Percentiles rank a stretch among this genome's conserved stretches.
Evolutionary conservation across 2,888 invertebrate species (phyloP).

Genomic region (Brachylomia viminalis): DNA sequence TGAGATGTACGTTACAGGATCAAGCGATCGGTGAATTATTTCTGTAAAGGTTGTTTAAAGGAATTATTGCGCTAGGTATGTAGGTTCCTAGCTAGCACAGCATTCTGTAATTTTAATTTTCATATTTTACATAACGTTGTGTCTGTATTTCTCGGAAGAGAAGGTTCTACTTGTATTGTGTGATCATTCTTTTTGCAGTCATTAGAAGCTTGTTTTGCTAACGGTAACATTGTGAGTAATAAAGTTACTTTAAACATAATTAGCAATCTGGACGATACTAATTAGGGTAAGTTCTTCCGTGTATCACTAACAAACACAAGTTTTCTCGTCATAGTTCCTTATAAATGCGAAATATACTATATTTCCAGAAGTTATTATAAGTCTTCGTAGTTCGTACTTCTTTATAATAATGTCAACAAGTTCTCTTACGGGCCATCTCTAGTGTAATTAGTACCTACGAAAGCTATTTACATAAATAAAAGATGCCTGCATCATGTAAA

Average conservation of each 20-base stretch:
- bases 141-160: too few relatives aligned
- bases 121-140: neutral
- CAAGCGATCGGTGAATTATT: conserved; percentile 23
- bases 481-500: conserved; percentile 43
- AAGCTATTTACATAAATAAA: conserved; percentile 40
- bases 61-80: neutral
- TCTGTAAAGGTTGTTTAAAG: too few relatives aligned
- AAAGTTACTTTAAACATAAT: neutral
- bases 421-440: neutral
- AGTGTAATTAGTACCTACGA: conserved; percentile 14
- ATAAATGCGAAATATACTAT: neutral
- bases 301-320: conserved; percentile 26
- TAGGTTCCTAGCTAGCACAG: neutral
- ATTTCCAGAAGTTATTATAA: neutral
- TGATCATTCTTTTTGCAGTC: neutral
- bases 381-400: neutral
- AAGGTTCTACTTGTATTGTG: neutral
- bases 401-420: neutral
- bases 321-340: conserved; percentile 20
- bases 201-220: neutral
- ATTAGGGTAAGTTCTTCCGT: conserved; percentile 21
- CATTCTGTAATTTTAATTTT: neutral
- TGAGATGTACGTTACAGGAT: conserved; percentile 36
- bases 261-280: conserved; percentile 10
- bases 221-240: neutral